Evolutionary conservation across 2,888 invertebrate species (phyloP), one percentile per base, ranked within the genome.

Genomic region (Rhagonycha lutea): DNA sequence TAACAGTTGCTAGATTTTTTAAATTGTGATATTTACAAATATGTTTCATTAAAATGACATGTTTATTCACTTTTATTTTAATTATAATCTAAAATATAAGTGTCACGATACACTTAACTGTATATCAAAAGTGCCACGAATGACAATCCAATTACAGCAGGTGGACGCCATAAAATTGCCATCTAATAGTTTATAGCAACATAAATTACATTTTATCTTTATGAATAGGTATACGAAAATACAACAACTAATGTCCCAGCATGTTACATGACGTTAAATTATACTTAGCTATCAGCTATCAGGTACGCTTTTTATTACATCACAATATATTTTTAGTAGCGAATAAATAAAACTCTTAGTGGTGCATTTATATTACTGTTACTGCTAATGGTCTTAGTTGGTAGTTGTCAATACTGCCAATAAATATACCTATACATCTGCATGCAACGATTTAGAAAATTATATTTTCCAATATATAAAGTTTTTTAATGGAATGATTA

Each of bases 141-240:
- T 84, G 84, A 84, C 84, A 84, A 84, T 84, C 83, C 85, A 85
- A 85, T 85, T 85, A 85, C 78, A 81, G 82, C 82, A 83, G 83
- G 82, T 84, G 82, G 83, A 83, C 83, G 82, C 83, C 81, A 81
- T 81, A 81, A 83, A 83, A 84, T 84, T 84, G 83, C 83, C 82
- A 80, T 80, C 81, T 81, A 81, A 83, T 82, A 84, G 82, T 84
- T 84, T 85, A 84, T 83, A 78, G 81, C 79, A 79, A 76, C 83
- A 84, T 85, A 85, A 84, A 84, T 85, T 84, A 83, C 79, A 79
- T 83, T 74, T 84, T 85, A 85, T 85, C 84, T 84, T 84, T 84
- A 84, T 84, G 84, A 84, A 84, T 84, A 65, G 63, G 63, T 65
- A 82, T 83, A 81, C 79, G 83, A 84, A 84, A 84, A 84, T 83